Base-by-base conservation (phyloP, 2,888 invertebrate genomes). In the Parasteatoda lunata region DNA sequence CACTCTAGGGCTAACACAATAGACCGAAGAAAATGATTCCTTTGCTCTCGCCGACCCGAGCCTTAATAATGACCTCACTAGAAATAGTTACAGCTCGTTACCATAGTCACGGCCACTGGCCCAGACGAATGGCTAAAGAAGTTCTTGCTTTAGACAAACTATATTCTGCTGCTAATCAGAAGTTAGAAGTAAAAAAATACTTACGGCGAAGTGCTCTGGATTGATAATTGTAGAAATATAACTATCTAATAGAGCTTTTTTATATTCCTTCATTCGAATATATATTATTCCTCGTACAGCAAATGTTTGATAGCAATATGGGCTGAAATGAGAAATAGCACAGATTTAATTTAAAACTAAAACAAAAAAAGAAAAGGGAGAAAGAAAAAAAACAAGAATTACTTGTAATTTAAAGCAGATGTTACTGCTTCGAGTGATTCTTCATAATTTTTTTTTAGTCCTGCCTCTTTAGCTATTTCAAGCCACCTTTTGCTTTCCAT, bases 331-430 rank as follows among this genome's bases (percentile, higher is more conserved):
- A 59, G 13, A 59, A 59, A 59, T n/a, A 54, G 30, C 54, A 59
- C 9, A 59, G n/a, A 59, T 59, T 13, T 7, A 13, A 4, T 59
- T 59, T 59, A 8, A 8, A 59, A 5, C 9, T 59, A 59, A 59
- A 59, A 59, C n/a, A 59, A 4, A 59, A 4, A 7, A 13, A 7
- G 3, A 59, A 9, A 64, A 49, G 48, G 48, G 52, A 3, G 47
- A 45, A 54, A 8, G n/a, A n/a, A n/a, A n/a, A n/a, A n/a, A 5
- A 4, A 3, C 45, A 52, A n/a, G 52, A 47, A 45, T 68, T 80
- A 85, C 85, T 68, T 85, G 49, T 52, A 71, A 9, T 65, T 71
- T 13, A 85, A 49, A 15, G 80, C 80, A 13, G 48, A n/a, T 47
- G 71, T 66, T 13, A 49, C 80, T 8, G 80, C 66, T n/a, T 76